Conservation (phyloP, 2,888 invertebrate genomes). For the Argynnis bischoffii region DNA sequence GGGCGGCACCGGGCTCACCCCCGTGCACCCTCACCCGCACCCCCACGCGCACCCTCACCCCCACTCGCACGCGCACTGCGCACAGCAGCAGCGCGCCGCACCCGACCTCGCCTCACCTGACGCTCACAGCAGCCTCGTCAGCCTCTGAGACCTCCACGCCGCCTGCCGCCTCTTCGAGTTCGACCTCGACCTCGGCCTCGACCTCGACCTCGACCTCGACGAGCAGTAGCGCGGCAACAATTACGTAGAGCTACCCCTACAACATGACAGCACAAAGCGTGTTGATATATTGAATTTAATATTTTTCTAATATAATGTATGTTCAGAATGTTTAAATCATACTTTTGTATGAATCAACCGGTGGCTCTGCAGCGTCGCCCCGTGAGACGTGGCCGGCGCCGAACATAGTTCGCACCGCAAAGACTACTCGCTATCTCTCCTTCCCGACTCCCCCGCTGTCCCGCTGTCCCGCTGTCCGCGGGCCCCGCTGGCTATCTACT, state of each 20-base stretch:
- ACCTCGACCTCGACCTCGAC: conserved; percentile 22
- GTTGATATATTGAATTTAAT: background rate
- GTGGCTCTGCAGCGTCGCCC: conserved; percentile 32
- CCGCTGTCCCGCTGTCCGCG: conserved; percentile 38
- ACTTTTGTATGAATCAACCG: conserved; percentile 41
- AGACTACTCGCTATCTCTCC: conserved; percentile 50
- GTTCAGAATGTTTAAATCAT: background rate
- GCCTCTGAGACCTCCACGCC: conserved; percentile 84
- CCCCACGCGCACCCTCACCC: conserved; percentile 79
- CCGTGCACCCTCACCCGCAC: conserved; percentile 86
- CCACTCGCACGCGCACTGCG: conserved; percentile 92
- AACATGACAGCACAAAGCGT: background rate
- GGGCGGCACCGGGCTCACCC: conserved; percentile 95
- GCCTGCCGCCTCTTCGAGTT: conserved; percentile 44
- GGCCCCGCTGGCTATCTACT: conserved; percentile 46
- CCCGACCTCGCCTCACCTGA: conserved; percentile 89
- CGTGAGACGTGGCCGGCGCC: conserved; percentile 48
- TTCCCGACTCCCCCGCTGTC: conserved; percentile 41
- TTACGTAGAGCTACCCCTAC: conserved; percentile 3
- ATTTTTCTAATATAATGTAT: too few relatives aligned
- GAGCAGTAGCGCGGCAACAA: conserved; percentile 27
- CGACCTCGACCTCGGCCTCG: conserved; percentile 20
- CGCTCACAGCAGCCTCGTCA: conserved; percentile 89
- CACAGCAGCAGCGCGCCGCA: conserved; percentile 88
- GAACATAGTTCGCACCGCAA: conserved; percentile 55